phyloP scores from a whole-genome alignment of 2,888 invertebrate genomes.

The Cerastoderma edule region DNA sequence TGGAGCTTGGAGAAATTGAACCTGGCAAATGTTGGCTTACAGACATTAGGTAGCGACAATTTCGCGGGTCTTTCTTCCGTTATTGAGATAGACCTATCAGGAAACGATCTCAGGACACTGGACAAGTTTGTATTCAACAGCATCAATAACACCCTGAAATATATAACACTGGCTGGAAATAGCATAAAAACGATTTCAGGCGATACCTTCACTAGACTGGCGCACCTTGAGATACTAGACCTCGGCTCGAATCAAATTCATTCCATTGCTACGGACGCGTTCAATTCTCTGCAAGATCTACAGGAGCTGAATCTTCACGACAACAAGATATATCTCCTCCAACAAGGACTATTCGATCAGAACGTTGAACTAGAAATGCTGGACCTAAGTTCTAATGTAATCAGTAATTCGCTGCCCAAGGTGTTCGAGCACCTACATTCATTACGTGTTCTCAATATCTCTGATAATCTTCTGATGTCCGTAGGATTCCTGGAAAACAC shows the following conservation, averaged over 20 bases:
- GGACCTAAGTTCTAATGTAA: constrained; percentile 37
- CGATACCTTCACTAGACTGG: constrained; percentile 15
- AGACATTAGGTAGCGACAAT: background rate
- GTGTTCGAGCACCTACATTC: constrained; percentile 25
- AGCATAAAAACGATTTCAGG: constrained; percentile 10
- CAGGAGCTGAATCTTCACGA: constrained; percentile 28
- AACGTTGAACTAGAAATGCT: constrained; percentile 27
- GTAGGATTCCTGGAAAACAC: constrained; percentile 22
- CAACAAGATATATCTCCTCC: constrained; percentile 30
- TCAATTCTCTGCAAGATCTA: constrained; percentile 23
- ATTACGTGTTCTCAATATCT: constrained; percentile 29
- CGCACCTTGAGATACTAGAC: constrained; percentile 22
- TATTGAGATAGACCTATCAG: constrained; percentile 5
- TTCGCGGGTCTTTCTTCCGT: constrained; percentile 12
- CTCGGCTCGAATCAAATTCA: constrained; percentile 37
- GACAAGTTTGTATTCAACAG: constrained; percentile 22
- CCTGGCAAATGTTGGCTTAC: constrained; percentile 24
- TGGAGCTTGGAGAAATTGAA: constrained; percentile 21
- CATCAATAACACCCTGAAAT: constrained; percentile 12
- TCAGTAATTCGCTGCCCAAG: constrained; percentile 26
- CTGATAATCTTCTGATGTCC: constrained; percentile 31
- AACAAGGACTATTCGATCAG: constrained; percentile 20
- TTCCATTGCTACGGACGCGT: constrained; percentile 18
- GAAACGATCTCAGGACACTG: background rate
- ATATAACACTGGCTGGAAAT: constrained; percentile 25